A percentile compares a stretch with the other conserved stretches of the same genome.
Evolutionary conservation across 1,140 invertebrate species (phyloP).

Genomic region (Bombus fervidus): DNA sequence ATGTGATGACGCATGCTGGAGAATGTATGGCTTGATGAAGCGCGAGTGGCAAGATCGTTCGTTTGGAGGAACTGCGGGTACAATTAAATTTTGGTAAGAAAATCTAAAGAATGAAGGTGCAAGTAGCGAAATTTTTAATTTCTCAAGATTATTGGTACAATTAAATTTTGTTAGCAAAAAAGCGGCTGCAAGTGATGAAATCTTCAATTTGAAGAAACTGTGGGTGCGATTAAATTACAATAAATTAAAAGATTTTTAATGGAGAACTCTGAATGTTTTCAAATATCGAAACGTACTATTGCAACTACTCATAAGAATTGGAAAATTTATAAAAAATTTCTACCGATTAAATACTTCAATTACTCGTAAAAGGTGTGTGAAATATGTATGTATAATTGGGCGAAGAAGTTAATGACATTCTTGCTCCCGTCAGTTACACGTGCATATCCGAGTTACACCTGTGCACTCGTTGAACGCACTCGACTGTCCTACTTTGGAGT

Average conservation of each 20-base stretch:
- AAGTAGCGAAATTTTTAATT: background rate
- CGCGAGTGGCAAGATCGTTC: no score
- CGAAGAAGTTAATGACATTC: constrained; percentile 25
- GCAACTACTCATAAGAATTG: no score
- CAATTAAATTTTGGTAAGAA: background rate
- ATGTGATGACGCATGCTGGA: background rate
- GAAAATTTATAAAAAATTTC: no score
- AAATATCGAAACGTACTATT: background rate
- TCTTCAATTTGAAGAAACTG: no score
- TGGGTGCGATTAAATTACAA: background rate
- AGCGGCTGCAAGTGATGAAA: no score
- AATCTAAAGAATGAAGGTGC: no score
- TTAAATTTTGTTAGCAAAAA: background rate
- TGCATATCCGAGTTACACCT: background rate
- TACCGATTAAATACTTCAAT: no score
- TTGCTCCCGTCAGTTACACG: background rate
- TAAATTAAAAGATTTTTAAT: background rate
- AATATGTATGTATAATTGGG: background rate
- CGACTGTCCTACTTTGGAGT: constrained; percentile 12
- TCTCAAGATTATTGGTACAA: background rate
- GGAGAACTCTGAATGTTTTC: background rate
- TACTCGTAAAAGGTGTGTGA: no score
- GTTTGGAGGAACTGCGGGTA: accelerated
- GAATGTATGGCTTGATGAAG: background rate
- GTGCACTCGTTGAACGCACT: constrained; percentile 11